Evolutionary conservation across 2,113 vertebrate genomes (phyloP).

Genomic region (Lampris megalopsis): DNA sequence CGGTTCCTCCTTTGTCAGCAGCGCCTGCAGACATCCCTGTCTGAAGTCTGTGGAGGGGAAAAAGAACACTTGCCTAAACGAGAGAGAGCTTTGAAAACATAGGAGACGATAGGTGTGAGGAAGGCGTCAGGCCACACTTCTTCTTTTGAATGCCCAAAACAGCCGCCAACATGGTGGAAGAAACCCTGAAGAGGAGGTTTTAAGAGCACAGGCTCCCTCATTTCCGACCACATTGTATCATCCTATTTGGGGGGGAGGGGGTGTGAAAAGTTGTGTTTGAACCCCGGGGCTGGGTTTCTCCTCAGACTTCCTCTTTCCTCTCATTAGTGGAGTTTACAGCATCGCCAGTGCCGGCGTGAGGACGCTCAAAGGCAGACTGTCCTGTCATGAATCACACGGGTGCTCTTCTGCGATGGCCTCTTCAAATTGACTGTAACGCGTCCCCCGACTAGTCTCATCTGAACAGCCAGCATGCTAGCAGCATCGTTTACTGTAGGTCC

Average conservation of each 20-base stretch:
- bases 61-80: background rate
- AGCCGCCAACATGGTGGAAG: background rate
- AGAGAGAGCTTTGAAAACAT: slow-evolving; percentile 5
- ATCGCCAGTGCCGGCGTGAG: slow-evolving; percentile 1
- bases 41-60: background rate
- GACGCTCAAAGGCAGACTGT: slow-evolving; percentile 20
- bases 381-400: slow-evolving; percentile 2
- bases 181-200: background rate
- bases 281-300: slow-evolving; percentile 12
- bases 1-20: slow-evolving; percentile 46
- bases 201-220: background rate
- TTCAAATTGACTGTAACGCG: slow-evolving; percentile 8
- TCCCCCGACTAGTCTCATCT: background rate
- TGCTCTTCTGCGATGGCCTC: background rate
- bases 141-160: background rate
- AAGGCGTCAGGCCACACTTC: background rate
- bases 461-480: background rate
- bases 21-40: slow-evolving; percentile 19
- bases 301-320: slow-evolving; percentile 30
- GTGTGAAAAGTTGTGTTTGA: slow-evolving; percentile 24
- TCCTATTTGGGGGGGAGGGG: slow-evolving; percentile 6
- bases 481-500: background rate
- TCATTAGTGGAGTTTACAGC: slow-evolving; percentile 42
- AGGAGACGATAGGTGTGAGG: slow-evolving; percentile 9
- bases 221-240: background rate